These are phyloP conservation scores for Caenorhabditis imperialis DNA, from an alignment of 2,888 invertebrate genomes.

Conservation along the genomic window DNA sequence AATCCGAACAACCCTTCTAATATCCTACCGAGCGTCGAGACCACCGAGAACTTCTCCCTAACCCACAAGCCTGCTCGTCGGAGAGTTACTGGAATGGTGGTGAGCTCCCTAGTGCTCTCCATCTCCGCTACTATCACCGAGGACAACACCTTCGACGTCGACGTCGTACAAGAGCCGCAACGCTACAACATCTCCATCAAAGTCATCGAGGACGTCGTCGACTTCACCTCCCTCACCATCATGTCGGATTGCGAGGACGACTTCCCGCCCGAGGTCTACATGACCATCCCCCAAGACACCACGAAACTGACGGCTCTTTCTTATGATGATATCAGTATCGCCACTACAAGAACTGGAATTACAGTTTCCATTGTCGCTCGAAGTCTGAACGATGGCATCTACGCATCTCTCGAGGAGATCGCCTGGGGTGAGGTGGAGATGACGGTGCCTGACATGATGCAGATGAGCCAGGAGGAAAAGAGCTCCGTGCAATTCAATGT, in stretches of 20 bases:
- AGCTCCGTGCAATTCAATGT: constrained; percentile 69
- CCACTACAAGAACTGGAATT: constrained; percentile 60
- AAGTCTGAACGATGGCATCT: constrained; percentile 71
- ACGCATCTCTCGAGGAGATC: constrained; percentile 74
- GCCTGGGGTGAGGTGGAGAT: constrained; percentile 75
- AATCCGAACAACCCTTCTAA: neutral
- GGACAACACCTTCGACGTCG: constrained; percentile 66
- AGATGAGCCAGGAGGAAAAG: constrained; percentile 50
- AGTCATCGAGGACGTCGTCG: constrained; percentile 64
- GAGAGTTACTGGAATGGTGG: constrained; percentile 56
- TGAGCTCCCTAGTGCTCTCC: constrained; percentile 38
- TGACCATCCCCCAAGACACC: constrained; percentile 20
- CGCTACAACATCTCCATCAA: constrained; percentile 57
- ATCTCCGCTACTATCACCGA: constrained; percentile 56
- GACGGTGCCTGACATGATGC: constrained; percentile 64
- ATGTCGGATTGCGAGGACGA: constrained; percentile 57
- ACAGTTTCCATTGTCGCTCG: constrained; percentile 74
- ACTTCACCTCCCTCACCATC: constrained; percentile 64
- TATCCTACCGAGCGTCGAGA: constrained; percentile 21
- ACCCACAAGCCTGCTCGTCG: constrained; percentile 30
- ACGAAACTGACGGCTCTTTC: constrained; percentile 31
- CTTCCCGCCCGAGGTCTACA: constrained; percentile 17
- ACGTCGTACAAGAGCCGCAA: constrained; percentile 66
- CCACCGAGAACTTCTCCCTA: constrained; percentile 39
- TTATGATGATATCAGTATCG: constrained; percentile 43